Base-by-base conservation (phyloP, 2,113 vertebrate genomes). In the Turdus rufiventris region DNA sequence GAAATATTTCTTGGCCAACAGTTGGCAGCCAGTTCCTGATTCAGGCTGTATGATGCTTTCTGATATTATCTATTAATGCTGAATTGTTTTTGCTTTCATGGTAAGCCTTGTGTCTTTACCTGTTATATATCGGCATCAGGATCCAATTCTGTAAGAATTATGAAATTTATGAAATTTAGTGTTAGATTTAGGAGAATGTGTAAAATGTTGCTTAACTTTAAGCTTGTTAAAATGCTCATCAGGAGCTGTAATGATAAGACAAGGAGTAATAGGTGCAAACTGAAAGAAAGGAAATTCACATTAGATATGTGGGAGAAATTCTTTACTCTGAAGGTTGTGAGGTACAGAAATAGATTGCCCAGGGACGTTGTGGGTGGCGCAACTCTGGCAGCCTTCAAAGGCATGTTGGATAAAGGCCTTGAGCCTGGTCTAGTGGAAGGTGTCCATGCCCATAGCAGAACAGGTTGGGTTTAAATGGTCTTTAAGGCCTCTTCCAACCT, bases 31-130 rank as follows among this genome's bases (percentile, higher is more conserved):
- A 43, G 18, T 16, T 75, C 34, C 25, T 75, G 43, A 10, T 57
- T 85, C n/a, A 63, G 42, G 51, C 33, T 54, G 18, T 18, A 3
- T 16, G 21, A 12, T 47, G 10, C 7, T 93, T 51, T 47, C 58
- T 87, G 53, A 75, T 61, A 8, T 68, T 84, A 65, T 23, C 60
- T 40, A 5, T 31, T n/a, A 50, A 5, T 0, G 0, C 12, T 68
- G 61, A 92, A 81, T 71, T 48, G 12, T 7, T 58, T 78, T 61
- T 79, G 42, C 12, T 82, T 71, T 89, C 42, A 8, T 5, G 9
- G 5, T 40, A 81, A 81, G 16, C 33, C 33, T 82, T 17, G 12
- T 88, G 42, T 36, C 33, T 84, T 86, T 61, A 26, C 47, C 47
- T 47, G 5, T 24, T 87, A 20, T 10, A 11, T 71, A n/a, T 33